Base-by-base conservation (phyloP, 1,140 invertebrate species). In the Holotrichia oblita region DNA sequence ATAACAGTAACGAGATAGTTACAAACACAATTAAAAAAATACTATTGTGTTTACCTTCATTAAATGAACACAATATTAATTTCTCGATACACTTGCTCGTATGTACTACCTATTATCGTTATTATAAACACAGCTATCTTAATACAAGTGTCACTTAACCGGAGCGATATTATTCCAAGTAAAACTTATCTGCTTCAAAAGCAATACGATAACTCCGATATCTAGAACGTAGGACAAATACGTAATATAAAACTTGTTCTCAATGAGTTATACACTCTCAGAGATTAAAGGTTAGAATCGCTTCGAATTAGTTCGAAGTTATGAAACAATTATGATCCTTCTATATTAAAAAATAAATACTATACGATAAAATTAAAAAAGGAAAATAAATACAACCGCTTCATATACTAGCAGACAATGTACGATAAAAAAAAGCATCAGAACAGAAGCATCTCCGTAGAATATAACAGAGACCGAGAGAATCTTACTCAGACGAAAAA, bases 401-500 rank as follows among this genome's bases (percentile, higher is more conserved):
- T 34, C 27, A 34, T 34, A 34, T 34, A 34, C 27, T 2, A 34
- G 2, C 27, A 34, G 27, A 34, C 27, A 34, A 34, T 4, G 27
- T 34, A 34, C 4, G 4, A 34, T 55, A 55, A 55, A 55, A 55
- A 55, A n/a, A 14, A n/a, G 48, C 14, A 55, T 55, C 48, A 17
- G 48, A 55, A 55, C 48, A 55, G 48, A 55, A 55, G 48, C 48
- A 55, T 55, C 48, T 55, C 48, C 48, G 14, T 34, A 34, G 27
- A 34, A 34, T 34, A 34, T 34, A 48, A 20, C 61, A 69, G 61
- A n/a, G n/a, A 69, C 61, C 22, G 61, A n/a, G 69, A 77, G 79
- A 80, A 80, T 80, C 77, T 34, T 34, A 34, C 4, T 80, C 77
- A 78, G 79, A 78, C 79, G 77, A 73, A 40, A 64, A 78, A 80